phyloP scores from a whole-genome alignment of 2,888 invertebrate genomes.

The Protonemura montana region DNA sequence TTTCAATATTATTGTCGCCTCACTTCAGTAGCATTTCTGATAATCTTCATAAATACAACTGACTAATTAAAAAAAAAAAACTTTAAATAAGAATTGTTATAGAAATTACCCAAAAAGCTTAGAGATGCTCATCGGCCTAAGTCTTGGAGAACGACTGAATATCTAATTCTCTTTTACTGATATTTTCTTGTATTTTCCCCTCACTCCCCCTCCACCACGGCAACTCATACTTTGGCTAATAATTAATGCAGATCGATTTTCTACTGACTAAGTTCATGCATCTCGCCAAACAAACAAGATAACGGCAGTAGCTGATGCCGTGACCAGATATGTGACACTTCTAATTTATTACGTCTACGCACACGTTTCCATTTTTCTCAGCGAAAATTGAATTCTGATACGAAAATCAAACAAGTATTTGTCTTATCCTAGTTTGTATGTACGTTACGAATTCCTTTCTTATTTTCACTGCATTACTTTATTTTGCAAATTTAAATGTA shows the following conservation, averaged over 20 bases:
- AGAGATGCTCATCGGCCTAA: neutral
- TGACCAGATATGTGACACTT: slow-evolving; percentile 18
- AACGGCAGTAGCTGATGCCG: neutral
- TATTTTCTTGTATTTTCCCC: slow-evolving; percentile 13
- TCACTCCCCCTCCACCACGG: slow-evolving; percentile 22
- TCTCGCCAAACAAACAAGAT: slow-evolving; percentile 25
- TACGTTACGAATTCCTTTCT: no score
- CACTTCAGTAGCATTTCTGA: neutral
- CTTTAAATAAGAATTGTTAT: neutral
- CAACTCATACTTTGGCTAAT: slow-evolving; percentile 28
- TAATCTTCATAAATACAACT: neutral
- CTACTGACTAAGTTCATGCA: neutral
- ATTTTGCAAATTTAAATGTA: neutral
- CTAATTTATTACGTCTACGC: slow-evolving; percentile 37
- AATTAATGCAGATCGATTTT: slow-evolving; percentile 39
- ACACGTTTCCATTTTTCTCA: slow-evolving; percentile 27
- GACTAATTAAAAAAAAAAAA: neutral
- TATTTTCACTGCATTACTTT: neutral
- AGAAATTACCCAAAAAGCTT: neutral
- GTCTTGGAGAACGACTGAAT: slow-evolving; percentile 8
- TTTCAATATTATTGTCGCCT: neutral
- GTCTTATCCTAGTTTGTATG: neutral
- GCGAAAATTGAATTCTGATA: neutral
- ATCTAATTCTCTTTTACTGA: slow-evolving; percentile 17
- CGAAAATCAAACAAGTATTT: neutral